A percentile compares a stretch with the other conserved stretches of the same genome.
Evolutionary conservation across 1,140 invertebrate genomes (phyloP).

Genomic region (Phymorhynchus buccinoides): DNA sequence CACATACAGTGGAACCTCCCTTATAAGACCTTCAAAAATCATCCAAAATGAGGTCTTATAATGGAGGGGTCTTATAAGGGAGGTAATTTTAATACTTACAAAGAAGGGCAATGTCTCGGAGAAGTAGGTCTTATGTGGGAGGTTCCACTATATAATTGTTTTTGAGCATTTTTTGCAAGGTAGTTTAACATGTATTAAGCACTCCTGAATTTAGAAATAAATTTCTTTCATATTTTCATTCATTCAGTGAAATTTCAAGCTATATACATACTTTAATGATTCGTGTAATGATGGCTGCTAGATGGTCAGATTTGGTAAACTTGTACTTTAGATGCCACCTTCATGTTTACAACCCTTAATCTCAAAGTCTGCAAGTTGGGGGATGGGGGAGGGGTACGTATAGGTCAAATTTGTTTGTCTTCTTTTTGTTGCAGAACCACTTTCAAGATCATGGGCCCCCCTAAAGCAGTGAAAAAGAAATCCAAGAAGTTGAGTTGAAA

Average conservation of each 20-base stretch:
- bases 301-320: not conserved
- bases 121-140: too few relatives aligned
- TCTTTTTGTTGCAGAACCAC: conserved; percentile 82
- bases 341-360: too few relatives aligned
- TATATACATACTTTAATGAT: not conserved
- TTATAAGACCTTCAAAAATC: too few relatives aligned
- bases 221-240: not conserved
- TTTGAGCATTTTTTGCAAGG: not conserved
- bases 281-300: not conserved
- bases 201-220: too few relatives aligned
- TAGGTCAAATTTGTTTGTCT: conserved; percentile 51
- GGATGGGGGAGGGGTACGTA: not conserved
- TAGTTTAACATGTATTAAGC: too few relatives aligned
- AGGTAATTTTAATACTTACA: too few relatives aligned
- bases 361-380: not conserved
- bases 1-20: too few relatives aligned
- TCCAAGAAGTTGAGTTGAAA: conserved; percentile 66
- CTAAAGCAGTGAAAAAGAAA: conserved; percentile 84
- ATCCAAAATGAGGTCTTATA: too few relatives aligned
- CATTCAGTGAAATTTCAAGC: not conserved
- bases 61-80: too few relatives aligned
- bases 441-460: conserved; percentile 84
- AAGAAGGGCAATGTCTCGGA: too few relatives aligned
- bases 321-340: not conserved
- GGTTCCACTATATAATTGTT: too few relatives aligned